Conservation (phyloP, 1,140 invertebrate genomes). For the Aphis gossypii region DNA sequence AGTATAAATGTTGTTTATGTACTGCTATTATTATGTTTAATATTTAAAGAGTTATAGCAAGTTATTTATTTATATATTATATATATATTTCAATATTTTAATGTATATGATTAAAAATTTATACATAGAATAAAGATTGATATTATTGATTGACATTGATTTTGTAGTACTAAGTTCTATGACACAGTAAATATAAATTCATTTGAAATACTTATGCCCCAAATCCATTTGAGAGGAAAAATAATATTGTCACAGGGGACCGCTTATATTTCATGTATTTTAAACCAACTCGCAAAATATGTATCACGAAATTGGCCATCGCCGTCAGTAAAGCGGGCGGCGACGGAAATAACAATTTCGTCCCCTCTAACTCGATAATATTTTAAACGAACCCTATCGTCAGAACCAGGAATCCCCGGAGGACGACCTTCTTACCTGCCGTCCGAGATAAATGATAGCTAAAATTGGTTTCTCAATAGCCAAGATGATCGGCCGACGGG, state of each 20-base stretch:
- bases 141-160: background rate
- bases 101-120: background rate
- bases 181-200: background rate
- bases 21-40: background rate
- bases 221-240: background rate
- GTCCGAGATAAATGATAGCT: conserved; percentile 41
- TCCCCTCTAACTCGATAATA: conserved; percentile 42
- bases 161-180: background rate
- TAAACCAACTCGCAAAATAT: background rate
- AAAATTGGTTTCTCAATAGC: conserved; percentile 56
- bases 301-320: conserved; percentile 47
- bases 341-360: conserved; percentile 48
- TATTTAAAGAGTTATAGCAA: background rate
- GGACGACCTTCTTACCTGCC: conserved; percentile 49
- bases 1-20: background rate
- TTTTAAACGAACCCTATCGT: conserved; percentile 50
- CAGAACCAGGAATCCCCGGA: background rate
- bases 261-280: background rate
- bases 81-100: background rate
- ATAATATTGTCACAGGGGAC: background rate
- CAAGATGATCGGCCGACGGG: conserved; percentile 47
- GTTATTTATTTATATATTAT: background rate
- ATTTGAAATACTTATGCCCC: background rate
- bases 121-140: background rate
- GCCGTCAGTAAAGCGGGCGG: background rate